These are phyloP conservation scores for Plagodis dolabraria DNA, from an alignment of 2,888 invertebrate genomes.

Conservation along the genomic window DNA sequence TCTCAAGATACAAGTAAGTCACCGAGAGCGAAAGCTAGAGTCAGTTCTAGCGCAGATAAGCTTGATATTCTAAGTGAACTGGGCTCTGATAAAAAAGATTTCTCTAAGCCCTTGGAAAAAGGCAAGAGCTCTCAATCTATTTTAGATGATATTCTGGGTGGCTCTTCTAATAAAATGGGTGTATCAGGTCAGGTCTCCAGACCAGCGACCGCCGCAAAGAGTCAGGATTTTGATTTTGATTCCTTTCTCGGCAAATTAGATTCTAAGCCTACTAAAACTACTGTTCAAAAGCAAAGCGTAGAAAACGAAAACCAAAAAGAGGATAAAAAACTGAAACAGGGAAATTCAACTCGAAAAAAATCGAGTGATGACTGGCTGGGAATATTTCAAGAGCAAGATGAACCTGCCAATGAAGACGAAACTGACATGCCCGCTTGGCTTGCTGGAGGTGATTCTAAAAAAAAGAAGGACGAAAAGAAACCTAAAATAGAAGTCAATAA, in stretches of 20 bases:
- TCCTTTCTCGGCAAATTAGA: conserved; percentile 59
- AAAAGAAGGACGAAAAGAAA: conserved; percentile 57
- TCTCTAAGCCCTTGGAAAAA: conserved; percentile 57
- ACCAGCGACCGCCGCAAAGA: conserved; percentile 57
- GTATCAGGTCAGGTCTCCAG: conserved; percentile 46
- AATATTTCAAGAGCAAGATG: conserved; percentile 69
- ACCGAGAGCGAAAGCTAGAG: conserved; percentile 57
- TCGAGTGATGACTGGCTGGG: conserved; percentile 76
- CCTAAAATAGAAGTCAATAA: conserved; percentile 38
- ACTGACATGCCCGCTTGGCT: conserved; percentile 75
- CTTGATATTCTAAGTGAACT: conserved; percentile 63
- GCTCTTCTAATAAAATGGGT: conserved; percentile 60
- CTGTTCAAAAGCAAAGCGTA: conserved; percentile 42
- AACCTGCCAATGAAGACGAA: conserved; percentile 54
- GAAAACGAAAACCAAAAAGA: conserved; percentile 52
- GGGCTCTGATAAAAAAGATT: conserved; percentile 54
- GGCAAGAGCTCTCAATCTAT: conserved; percentile 76
- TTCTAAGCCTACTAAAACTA: conserved; percentile 46
- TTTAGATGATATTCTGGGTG: conserved; percentile 83
- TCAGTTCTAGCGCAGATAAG: conserved; percentile 57
- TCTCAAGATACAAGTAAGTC: conserved; percentile 52
- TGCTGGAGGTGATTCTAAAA: conserved; percentile 59
- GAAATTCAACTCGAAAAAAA: conserved; percentile 53
- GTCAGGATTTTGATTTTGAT: conserved; percentile 69
- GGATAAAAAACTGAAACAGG: conserved; percentile 42